Conservation (phyloP, 2,797 vertebrate genomes). For the Argentina silus region DNA sequence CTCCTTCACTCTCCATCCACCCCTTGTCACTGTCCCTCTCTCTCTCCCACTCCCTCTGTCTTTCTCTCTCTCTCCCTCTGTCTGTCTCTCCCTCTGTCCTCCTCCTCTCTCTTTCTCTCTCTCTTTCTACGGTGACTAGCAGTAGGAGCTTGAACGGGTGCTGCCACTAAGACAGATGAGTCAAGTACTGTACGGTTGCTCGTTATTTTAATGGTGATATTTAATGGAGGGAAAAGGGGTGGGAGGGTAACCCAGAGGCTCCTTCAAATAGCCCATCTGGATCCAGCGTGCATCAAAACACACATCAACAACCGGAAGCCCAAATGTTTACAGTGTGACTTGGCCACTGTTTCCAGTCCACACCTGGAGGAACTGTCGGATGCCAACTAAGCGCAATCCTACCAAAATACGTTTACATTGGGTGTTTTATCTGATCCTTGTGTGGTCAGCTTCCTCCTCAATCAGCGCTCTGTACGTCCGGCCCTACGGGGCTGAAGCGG, state of each 20-base stretch:
- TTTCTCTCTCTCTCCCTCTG: neutral
- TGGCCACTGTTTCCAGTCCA: constrained; percentile 30
- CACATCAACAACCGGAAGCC: constrained; percentile 30
- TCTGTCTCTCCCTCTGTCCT: neutral
- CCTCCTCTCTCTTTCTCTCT: neutral
- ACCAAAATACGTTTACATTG: constrained; percentile 17
- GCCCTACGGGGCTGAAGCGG: neutral
- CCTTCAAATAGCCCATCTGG: constrained; percentile 49
- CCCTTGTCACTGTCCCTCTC: neutral
- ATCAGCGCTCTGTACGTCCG: constrained; percentile 13
- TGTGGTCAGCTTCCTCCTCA: constrained; percentile 22
- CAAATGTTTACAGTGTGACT: constrained; percentile 46
- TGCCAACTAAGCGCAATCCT: neutral
- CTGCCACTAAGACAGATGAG: neutral
- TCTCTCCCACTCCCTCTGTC: neutral
- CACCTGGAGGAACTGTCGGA: constrained; percentile 25
- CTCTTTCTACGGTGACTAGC: neutral
- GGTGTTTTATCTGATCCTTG: neutral
- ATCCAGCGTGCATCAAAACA: constrained; percentile 26
- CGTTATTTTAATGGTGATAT: constrained; percentile 37
- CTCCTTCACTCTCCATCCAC: neutral
- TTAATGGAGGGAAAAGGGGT: constrained; percentile 28
- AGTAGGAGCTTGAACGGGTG: neutral
- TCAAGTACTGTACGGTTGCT: constrained; percentile 15
- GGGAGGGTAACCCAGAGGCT: constrained; percentile 36